These are phyloP conservation scores for Drosophila santomea DNA, from an alignment of 1,140 invertebrate species.

Conservation along the genomic window DNA sequence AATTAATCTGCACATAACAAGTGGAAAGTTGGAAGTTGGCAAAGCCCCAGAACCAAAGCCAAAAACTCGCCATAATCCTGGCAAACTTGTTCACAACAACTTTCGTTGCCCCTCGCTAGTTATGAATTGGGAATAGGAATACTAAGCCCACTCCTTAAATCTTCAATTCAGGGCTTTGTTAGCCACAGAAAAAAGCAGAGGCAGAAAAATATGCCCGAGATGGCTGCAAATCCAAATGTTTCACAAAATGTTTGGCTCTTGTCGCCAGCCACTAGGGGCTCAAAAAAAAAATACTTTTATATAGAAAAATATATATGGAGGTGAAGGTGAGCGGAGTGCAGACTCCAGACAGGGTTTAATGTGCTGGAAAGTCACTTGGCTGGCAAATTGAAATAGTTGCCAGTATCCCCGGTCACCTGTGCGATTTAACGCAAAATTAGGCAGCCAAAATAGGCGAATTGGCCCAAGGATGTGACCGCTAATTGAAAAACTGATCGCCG, in stretches of 20 bases:
- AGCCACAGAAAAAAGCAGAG: no score
- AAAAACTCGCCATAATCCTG: constrained; percentile 23
- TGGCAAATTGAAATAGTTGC: constrained; percentile 60
- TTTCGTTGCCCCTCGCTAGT: constrained; percentile 13
- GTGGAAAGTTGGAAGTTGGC: constrained; percentile 9
- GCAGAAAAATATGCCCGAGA: not conserved
- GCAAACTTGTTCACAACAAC: constrained; percentile 22
- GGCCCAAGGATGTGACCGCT: not conserved
- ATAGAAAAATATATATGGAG: not conserved
- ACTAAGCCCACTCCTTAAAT: constrained; percentile 1
- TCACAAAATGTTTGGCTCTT: not conserved
- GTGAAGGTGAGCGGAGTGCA: not conserved
- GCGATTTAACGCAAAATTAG: constrained; percentile 46
- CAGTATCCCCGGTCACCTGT: constrained; percentile 22
- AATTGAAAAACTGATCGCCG: constrained; percentile 15
- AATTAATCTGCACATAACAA: constrained; percentile 26
- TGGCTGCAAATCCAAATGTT: constrained; percentile 21
- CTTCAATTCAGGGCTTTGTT: no score
- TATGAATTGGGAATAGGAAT: constrained; percentile 13
- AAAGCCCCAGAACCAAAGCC: not conserved
- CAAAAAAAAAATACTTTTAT: not conserved
- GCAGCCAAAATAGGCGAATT: constrained; percentile 6
- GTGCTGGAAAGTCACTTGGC: constrained; percentile 49
- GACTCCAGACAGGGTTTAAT: constrained; percentile 42
- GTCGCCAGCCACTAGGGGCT: constrained; percentile 7